Percentiles rank a stretch among this genome's conserved stretches.
Conservation (phyloP, 2,888 invertebrate species). For the Salpingus planirostris region DNA sequence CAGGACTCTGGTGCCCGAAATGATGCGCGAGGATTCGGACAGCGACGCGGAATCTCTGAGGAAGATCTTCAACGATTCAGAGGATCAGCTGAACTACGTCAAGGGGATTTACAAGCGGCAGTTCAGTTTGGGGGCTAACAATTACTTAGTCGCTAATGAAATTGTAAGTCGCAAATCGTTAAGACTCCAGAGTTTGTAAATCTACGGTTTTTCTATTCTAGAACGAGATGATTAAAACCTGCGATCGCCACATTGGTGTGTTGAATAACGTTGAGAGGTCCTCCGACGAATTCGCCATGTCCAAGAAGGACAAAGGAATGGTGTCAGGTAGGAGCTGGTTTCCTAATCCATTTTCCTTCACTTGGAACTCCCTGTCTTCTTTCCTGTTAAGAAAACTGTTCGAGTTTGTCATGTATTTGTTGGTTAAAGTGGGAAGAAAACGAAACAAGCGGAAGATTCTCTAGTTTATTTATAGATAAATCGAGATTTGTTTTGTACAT, state of each 20-base stretch:
- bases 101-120: conserved; percentile 35
- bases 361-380: conserved; percentile 33
- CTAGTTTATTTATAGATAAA: conserved; percentile 10
- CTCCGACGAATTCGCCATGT: conserved; percentile 34
- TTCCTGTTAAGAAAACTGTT: conserved; percentile 32
- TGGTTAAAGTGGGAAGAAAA: conserved; percentile 26
- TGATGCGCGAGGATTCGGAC: conserved; percentile 28
- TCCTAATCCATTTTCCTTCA: conserved; percentile 31
- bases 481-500: conserved; percentile 9
- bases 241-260: conserved; percentile 78
- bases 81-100: conserved; percentile 33
- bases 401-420: conserved; percentile 28
- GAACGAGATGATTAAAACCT: conserved; percentile 78
- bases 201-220: conserved; percentile 36
- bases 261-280: conserved; percentile 45
- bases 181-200: neutral
- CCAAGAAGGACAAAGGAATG: conserved; percentile 31
- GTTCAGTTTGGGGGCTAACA: conserved; percentile 30
- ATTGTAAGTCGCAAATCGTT: conserved; percentile 35
- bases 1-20: conserved; percentile 20
- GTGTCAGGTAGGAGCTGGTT: conserved; percentile 39
- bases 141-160: conserved; percentile 34
- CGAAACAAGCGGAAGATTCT: conserved; percentile 19
- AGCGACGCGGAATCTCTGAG: conserved; percentile 36
- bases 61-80: conserved; percentile 35